These are phyloP conservation scores for Nematostella vectensis DNA, from an alignment of 92 coral and sea anemone species.

Conservation along the genomic window DNA sequence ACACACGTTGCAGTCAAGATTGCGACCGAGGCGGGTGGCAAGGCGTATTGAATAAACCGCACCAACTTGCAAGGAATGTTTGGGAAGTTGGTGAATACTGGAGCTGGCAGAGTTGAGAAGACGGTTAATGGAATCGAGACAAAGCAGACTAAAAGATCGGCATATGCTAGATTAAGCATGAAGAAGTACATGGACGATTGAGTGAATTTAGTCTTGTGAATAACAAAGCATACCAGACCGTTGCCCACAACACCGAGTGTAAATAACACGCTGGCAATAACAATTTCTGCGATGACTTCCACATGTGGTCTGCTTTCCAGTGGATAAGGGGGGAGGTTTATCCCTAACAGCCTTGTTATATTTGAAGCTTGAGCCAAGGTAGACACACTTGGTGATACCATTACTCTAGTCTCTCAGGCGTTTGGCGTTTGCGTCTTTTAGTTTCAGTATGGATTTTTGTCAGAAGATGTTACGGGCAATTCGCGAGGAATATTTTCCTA, in stretches of 20 bases:
- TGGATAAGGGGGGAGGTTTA: slow-evolving; percentile 33
- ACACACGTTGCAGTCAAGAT: slow-evolving; percentile 57
- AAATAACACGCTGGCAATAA: slow-evolving; percentile 37
- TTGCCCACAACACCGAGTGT: slow-evolving; percentile 56
- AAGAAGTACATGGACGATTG: slow-evolving; percentile 65
- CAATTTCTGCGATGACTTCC: slow-evolving; percentile 51
- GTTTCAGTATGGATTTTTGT: too few species aligned
- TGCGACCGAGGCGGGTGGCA: slow-evolving; percentile 71
- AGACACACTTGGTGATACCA: too few species aligned
- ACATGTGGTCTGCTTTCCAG: slow-evolving; percentile 19
- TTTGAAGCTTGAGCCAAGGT: too few species aligned
- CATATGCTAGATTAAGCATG: slow-evolving; percentile 54
- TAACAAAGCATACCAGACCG: slow-evolving; percentile 54
- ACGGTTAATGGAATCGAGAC: slow-evolving; percentile 62
- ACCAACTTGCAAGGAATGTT: slow-evolving; percentile 36
- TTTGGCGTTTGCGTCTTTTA: too few species aligned
- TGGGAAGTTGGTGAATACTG: slow-evolving; percentile 26
- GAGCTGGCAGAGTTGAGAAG: slow-evolving; percentile 46
- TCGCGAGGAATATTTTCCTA: too few species aligned
- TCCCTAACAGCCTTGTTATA: too few species aligned
- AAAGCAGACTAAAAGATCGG: slow-evolving; percentile 54
- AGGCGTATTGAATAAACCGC: slow-evolving; percentile 54
- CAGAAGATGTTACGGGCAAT: too few species aligned
- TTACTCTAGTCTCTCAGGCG: too few species aligned
- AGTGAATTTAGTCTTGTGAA: slow-evolving; percentile 47